Evolutionary conservation across 2,888 invertebrate genomes (phyloP).

Genomic region (Koerneria pararmatus): DNA sequence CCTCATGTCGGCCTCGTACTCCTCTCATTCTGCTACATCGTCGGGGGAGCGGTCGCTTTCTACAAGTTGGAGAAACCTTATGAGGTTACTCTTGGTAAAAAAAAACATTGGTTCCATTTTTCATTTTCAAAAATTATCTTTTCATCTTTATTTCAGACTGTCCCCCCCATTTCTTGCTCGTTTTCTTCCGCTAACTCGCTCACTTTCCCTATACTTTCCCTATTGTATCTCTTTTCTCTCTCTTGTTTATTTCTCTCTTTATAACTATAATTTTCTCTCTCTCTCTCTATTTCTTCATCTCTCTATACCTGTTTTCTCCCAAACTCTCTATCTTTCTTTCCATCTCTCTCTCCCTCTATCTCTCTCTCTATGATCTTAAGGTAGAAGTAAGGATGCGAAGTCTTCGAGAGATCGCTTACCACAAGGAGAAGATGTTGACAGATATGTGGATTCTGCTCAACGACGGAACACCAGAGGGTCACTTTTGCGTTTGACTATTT

Average conservation of each 20-base stretch:
- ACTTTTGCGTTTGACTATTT: too few species aligned
- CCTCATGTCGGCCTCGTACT: slow-evolving; percentile 59
- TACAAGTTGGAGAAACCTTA: slow-evolving; percentile 57
- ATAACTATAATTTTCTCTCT: neutral
- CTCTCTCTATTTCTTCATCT: too few species aligned
- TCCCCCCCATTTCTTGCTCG: neutral
- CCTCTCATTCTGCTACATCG: slow-evolving; percentile 53
- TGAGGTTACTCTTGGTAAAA: slow-evolving; percentile 37
- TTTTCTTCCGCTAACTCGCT: neutral
- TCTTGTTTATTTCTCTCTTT: neutral
- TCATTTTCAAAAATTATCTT: neutral
- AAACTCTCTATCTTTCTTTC: too few species aligned
- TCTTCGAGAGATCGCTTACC: slow-evolving; percentile 39
- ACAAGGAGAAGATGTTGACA: slow-evolving; percentile 45
- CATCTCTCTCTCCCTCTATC: too few species aligned
- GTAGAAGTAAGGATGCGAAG: slow-evolving; percentile 33
- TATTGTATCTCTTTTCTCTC: neutral
- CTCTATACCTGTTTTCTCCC: too few species aligned
- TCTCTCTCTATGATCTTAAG: too few species aligned
- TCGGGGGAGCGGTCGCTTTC: slow-evolving; percentile 56
- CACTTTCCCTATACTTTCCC: neutral
- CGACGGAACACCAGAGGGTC: too few species aligned
- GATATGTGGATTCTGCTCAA: slow-evolving; percentile 40
- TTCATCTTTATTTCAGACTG: neutral
- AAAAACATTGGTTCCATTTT: neutral